These are phyloP conservation scores for Dynastes grantii DNA, from an alignment of 2,888 invertebrate species.

Conservation along the genomic window DNA sequence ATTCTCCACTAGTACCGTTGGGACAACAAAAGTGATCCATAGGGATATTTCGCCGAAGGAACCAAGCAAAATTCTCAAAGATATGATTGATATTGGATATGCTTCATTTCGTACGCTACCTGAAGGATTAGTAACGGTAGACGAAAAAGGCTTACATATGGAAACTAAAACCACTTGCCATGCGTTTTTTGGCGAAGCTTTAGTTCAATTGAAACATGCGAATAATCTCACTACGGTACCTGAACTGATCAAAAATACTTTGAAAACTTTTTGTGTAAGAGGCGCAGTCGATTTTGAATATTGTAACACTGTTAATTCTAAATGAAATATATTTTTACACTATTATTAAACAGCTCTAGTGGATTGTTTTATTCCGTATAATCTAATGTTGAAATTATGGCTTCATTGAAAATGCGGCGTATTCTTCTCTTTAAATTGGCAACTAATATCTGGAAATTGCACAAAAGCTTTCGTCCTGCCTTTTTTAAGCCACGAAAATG, in stretches of 20 bases:
- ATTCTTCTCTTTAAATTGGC: slow-evolving; percentile 6
- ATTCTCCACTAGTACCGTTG: neutral
- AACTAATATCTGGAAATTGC: neutral
- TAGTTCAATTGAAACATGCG: slow-evolving; percentile 62
- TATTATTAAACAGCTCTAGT: neutral
- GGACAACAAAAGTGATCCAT: slow-evolving; percentile 1
- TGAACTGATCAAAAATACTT: slow-evolving; percentile 60
- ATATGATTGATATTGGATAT: slow-evolving; percentile 56
- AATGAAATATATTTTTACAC: slow-evolving; percentile 28
- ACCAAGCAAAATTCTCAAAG: slow-evolving; percentile 49
- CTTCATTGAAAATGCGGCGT: slow-evolving; percentile 14
- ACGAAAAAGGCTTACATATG: slow-evolving; percentile 68
- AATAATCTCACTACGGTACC: slow-evolving; percentile 56
- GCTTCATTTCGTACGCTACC: slow-evolving; percentile 61
- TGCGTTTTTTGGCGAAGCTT: slow-evolving; percentile 68
- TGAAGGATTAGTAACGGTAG: slow-evolving; percentile 64
- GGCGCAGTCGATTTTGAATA: slow-evolving; percentile 62
- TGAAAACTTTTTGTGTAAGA: slow-evolving; percentile 64
- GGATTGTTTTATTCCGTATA: slow-evolving; percentile 25
- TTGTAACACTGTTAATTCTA: slow-evolving; percentile 57
- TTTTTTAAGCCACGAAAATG: slow-evolving; percentile 25
- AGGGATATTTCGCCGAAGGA: slow-evolving; percentile 34
- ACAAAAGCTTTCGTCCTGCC: slow-evolving; percentile 34
- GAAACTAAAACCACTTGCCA: slow-evolving; percentile 69
- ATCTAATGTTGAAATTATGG: slow-evolving; percentile 33